phyloP scores from a whole-genome alignment of 2,113 vertebrate species.

The Chionodraco myersi region DNA sequence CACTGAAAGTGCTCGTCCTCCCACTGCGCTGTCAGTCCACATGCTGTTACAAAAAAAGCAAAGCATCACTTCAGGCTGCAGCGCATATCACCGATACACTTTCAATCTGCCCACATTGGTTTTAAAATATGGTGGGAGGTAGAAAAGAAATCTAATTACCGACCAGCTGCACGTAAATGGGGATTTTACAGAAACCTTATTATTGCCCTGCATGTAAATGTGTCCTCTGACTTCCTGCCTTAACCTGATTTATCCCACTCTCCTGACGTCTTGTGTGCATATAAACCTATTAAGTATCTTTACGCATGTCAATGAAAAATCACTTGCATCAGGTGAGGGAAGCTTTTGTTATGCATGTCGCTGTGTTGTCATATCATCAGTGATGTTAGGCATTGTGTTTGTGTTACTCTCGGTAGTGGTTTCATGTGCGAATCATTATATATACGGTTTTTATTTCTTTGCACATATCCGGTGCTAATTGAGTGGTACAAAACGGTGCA shows the following conservation, averaged over 20 bases:
- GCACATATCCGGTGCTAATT: constrained; percentile 15
- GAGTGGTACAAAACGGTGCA: constrained; percentile 7
- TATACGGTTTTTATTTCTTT: constrained; percentile 3
- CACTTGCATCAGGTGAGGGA: background rate
- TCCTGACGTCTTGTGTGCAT: constrained; percentile 10
- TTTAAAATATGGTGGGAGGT: constrained; percentile 13
- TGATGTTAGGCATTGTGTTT: background rate
- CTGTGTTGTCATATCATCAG: background rate
- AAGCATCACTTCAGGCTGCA: background rate
- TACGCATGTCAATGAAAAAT: constrained; percentile 1
- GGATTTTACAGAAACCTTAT: constrained; percentile 22
- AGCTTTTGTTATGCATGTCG: background rate
- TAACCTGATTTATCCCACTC: constrained; percentile 29
- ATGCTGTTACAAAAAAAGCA: constrained; percentile 11
- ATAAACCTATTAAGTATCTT: background rate
- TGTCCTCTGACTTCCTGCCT: constrained; percentile 15
- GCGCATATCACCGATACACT: constrained; percentile 27
- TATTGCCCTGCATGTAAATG: constrained; percentile 31
- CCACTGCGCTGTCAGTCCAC: background rate
- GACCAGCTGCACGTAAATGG: constrained; percentile 15
- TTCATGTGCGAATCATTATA: background rate
- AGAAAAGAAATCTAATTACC: constrained; percentile 35
- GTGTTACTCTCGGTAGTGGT: background rate
- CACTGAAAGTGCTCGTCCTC: constrained; percentile 16
- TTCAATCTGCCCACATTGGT: background rate